A percentile compares a stretch with the other conserved stretches of the same genome.
Conservation (phyloP, 2,888 invertebrate genomes). For the Antheraea assamensis region DNA sequence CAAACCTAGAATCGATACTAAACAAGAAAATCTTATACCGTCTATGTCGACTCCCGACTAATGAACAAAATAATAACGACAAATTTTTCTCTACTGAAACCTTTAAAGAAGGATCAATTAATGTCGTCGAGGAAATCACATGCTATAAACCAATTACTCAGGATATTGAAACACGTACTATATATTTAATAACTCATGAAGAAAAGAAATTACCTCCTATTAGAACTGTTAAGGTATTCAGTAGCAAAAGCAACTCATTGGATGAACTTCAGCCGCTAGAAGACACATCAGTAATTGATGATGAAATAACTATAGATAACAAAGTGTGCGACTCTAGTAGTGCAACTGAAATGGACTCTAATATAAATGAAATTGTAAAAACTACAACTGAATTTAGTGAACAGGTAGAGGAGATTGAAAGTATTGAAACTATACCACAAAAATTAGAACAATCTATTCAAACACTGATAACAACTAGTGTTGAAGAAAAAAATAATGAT, state of each 20-base stretch:
- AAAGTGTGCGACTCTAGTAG: constrained; percentile 50
- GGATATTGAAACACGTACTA: constrained; percentile 70
- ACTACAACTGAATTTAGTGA: background rate
- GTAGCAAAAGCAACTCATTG: constrained; percentile 83
- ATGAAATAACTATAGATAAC: constrained; percentile 41
- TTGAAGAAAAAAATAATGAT: background rate
- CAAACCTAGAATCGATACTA: constrained; percentile 22
- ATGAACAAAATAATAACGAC: constrained; percentile 73
- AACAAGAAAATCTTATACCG: constrained; percentile 28
- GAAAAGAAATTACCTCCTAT: constrained; percentile 86
- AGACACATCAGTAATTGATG: constrained; percentile 33
- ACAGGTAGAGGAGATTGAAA: background rate
- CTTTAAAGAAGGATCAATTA: constrained; percentile 53
- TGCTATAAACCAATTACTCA: constrained; percentile 53
- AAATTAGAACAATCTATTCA: background rate
- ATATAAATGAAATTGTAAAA: background rate
- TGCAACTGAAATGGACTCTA: constrained; percentile 13
- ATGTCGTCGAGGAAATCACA: constrained; percentile 61
- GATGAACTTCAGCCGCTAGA: constrained; percentile 48
- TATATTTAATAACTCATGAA: constrained; percentile 88
- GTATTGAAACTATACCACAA: background rate
- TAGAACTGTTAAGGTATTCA: constrained; percentile 79
- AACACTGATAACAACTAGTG: background rate
- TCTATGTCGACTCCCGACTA: constrained; percentile 38
- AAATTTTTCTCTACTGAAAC: constrained; percentile 56